A percentile compares a stretch with the other conserved stretches of the same genome.
Conservation (phyloP, 2,113 vertebrate genomes). For the Ancistrus triradiatus region DNA sequence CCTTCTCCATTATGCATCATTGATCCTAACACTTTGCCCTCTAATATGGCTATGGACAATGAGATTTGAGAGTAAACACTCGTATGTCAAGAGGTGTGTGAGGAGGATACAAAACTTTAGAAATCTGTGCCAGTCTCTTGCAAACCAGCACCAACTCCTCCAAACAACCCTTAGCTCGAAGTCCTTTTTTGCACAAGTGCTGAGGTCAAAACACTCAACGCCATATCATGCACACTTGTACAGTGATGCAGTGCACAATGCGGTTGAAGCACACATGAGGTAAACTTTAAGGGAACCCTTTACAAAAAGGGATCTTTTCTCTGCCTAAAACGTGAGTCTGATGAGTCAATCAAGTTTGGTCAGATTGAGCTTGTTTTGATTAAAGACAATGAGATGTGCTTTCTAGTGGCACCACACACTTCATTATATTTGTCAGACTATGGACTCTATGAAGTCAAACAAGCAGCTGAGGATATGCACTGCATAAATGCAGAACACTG, state of each 20-base stretch:
- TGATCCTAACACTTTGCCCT: slow-evolving; percentile 22
- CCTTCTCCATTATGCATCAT: slow-evolving; percentile 16
- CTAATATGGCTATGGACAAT: no score
- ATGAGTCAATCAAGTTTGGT: slow-evolving; percentile 36
- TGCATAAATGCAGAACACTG: slow-evolving; percentile 33
- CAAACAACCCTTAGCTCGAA: slow-evolving; percentile 24
- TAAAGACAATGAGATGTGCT: slow-evolving; percentile 28
- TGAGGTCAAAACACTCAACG: slow-evolving; percentile 8
- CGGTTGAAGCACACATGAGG: slow-evolving; percentile 12
- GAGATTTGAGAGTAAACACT: slow-evolving; percentile 39
- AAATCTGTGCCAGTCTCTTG: slow-evolving; percentile 30
- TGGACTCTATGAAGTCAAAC: slow-evolving; percentile 34
- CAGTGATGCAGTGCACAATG: slow-evolving; percentile 4
- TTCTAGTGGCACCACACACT: slow-evolving; percentile 29
- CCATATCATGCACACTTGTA: slow-evolving; percentile 9
- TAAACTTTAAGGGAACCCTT: slow-evolving; percentile 20
- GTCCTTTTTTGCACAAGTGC: slow-evolving; percentile 14
- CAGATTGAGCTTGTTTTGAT: slow-evolving; percentile 38
- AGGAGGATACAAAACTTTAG: slow-evolving; percentile 30
- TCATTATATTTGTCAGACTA: slow-evolving; percentile 30
- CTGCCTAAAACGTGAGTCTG: no score
- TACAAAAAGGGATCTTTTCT: no score
- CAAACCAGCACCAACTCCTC: slow-evolving; percentile 34
- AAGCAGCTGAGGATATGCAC: slow-evolving; percentile 32
- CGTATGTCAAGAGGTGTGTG: slow-evolving; percentile 35